Evolutionary conservation across 37 sponge, comb jelly and placozoan genomes (phyloP).

Genomic region (Ianthella basta): DNA sequence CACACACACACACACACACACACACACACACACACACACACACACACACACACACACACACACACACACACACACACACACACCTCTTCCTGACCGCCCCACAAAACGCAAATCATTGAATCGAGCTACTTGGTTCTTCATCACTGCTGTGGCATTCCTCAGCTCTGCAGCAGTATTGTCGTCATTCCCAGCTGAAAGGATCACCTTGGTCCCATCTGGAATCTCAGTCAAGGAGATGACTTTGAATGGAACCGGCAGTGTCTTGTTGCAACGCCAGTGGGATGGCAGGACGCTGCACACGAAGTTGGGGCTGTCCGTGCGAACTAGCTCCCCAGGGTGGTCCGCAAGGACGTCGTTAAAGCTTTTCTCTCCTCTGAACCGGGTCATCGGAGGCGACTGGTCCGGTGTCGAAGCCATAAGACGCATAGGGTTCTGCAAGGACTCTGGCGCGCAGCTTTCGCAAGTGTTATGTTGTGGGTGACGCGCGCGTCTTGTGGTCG

Average conservation of each 20-base stretch:
- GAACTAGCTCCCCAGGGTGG: slow-evolving; percentile 53
- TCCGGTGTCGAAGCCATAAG: slow-evolving; percentile 29
- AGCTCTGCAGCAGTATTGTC: slow-evolving; percentile 94
- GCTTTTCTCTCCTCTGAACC: slow-evolving; percentile 71
- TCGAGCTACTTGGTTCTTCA: slow-evolving; percentile 93
- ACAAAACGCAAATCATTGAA: slow-evolving; percentile 98
- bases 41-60: too few species aligned
- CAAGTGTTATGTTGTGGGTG: slow-evolving; percentile 21
- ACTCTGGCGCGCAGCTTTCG: neutral
- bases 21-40: too few species aligned
- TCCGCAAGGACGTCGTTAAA: slow-evolving; percentile 78
- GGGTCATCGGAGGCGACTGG: slow-evolving; percentile 30
- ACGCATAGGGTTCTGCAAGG: slow-evolving; percentile 49
- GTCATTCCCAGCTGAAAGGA: slow-evolving; percentile 94
- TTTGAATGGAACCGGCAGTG: slow-evolving; percentile 96
- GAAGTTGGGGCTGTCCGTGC: slow-evolving; percentile 95
- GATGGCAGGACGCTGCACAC: slow-evolving; percentile 95
- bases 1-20: too few species aligned
- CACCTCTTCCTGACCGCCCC: slow-evolving; percentile 98
- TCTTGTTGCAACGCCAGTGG: slow-evolving; percentile 98
- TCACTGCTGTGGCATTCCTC: slow-evolving; percentile 87
- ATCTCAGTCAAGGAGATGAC: slow-evolving; percentile 83
- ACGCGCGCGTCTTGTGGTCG: neutral
- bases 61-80: too few species aligned
- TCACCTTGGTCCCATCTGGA: slow-evolving; percentile 92